Conservation (phyloP, 2,797 vertebrate genomes). For the Acomys russatus region DNA sequence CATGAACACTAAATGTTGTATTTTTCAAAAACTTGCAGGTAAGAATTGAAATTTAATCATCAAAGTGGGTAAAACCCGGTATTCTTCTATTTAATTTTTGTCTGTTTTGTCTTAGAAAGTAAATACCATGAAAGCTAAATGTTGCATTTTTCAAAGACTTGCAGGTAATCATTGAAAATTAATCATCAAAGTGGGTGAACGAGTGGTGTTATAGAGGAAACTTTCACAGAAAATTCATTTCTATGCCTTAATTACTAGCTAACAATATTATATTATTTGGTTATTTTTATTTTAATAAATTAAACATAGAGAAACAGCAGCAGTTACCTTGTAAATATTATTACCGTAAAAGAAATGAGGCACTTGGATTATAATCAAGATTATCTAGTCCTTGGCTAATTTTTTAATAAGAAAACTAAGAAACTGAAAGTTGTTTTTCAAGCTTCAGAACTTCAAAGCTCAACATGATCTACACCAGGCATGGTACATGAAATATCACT, state of each 20-base stretch:
- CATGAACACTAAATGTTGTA: neutral
- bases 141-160: neutral
- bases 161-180: neutral
- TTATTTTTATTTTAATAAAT: neutral
- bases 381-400: constrained; percentile 3
- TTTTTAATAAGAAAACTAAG: constrained; percentile 68
- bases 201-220: neutral
- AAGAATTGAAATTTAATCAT: neutral
- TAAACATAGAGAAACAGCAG: neutral
- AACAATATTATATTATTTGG: neutral
- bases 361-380: constrained; percentile 13
- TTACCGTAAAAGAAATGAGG: neutral
- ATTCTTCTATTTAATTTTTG: neutral
- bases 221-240: neutral
- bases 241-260: neutral
- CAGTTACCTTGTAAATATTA: constrained; percentile 56
- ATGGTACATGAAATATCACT: constrained; percentile 55
- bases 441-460: neutral
- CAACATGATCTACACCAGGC: constrained; percentile 59
- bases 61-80: neutral
- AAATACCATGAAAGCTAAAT: neutral
- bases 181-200: neutral
- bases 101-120: neutral
- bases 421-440: constrained; percentile 48
- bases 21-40: neutral